Conservation (phyloP, 2,113 vertebrate species). For the Garra rufa region DNA sequence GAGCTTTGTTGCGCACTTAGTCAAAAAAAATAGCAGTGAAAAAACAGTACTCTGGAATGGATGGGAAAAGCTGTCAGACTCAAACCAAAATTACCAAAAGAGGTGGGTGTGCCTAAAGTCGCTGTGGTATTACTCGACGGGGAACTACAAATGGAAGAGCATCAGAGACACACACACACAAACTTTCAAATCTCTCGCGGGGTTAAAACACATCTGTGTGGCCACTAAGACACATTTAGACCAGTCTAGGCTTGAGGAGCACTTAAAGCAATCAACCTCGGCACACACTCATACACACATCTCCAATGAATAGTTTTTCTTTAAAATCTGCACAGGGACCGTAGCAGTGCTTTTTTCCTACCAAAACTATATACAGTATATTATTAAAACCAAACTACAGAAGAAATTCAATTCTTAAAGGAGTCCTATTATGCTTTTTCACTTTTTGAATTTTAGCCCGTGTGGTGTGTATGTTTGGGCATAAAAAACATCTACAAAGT, state of each 20-base stretch:
- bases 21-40: neutral
- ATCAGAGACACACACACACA: neutral
- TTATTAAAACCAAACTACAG: neutral
- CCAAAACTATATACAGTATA: neutral
- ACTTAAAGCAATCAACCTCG: constrained; percentile 17
- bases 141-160: neutral
- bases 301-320: neutral
- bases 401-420: neutral
- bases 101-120: neutral
- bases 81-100: neutral
- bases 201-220: neutral
- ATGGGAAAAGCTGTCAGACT: neutral
- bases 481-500: no score
- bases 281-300: neutral
- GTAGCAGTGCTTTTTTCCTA: neutral
- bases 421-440: no score
- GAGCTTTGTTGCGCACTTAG: neutral
- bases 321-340: neutral
- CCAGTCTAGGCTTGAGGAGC: neutral
- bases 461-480: no score
- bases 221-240: neutral
- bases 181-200: neutral
- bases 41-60: neutral
- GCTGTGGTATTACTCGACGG: neutral
- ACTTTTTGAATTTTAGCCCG: no score